Evolutionary conservation across 2,797 vertebrate species (phyloP), one percentile per base, ranked within the genome.

Genomic region (Neolamprologus multifasciatus): DNA sequence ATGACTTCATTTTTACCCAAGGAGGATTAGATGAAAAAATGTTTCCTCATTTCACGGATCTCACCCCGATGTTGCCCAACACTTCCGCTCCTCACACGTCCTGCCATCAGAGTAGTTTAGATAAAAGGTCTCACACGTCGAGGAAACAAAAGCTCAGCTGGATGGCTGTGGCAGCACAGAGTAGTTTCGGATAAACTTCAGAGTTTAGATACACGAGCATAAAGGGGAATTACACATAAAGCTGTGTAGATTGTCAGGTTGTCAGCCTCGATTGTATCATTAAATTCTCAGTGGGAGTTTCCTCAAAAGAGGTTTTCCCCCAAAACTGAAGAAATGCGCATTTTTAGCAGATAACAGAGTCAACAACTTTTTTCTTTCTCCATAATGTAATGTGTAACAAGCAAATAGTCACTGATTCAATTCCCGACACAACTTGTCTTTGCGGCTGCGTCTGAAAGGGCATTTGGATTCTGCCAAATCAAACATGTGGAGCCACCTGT

Each of bases 161-260:
- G 79, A 23, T n/a, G 29, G 50, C 59, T 55, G 84, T 43, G 50
- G 77, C 76, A 40, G 79, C 64, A 26, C 38, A 12, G 62, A 45
- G 57, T 77, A 67, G 85, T 64, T 88, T 84, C 79, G 67, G 81
- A 87, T 87, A 69, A n/a, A 7, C 79, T 45, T 80, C n/a, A 85
- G 40, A 79, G 77, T 29, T 12, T 7, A 43, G 77, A 71, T 77
- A 29, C 21, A 55, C 4, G 48, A 83, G 82, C 48, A 4, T 9
- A 5, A 29, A 12, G 74, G 82, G 81, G 86, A 83, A 55, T 83
- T 78, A 77, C 59, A 57, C 78, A 43, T 4, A 21, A 26, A 76
- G 80, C 74, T 26, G 51, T 81, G 57, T 8, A 50, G 64, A 54
- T 74, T 85, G 86, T 82, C 74, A 86, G 78, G 77, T 31, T 74